Base-by-base conservation (phyloP, 37 sponge, comb jelly and placozoan species). In the Bolinopsis microptera region DNA sequence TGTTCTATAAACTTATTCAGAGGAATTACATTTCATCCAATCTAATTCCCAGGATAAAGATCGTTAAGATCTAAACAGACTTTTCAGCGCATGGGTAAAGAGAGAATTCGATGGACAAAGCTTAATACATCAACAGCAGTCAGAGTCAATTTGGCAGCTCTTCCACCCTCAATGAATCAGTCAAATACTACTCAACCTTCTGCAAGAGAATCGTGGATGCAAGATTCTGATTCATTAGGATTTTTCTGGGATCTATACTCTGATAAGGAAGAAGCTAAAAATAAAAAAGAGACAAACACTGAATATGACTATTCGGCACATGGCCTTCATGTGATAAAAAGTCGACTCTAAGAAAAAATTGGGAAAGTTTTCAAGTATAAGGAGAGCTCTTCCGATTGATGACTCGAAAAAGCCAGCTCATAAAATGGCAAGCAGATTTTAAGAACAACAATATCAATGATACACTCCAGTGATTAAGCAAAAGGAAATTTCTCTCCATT, bases 261-360 rank as follows among this genome's bases (percentile, higher is more conserved):
- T 48, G 61, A 48, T 48, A 40, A 38, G 1, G 0, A 86, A 86
- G n/a, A 41, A 86, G 30, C 23, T 9, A 38, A 41, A 38, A 86
- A 33, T 40, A 33, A 38, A 39, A 40, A 34, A 9, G 30, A 86
- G 32, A 86, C 37, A 28, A 27, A 23, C 24, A 9, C 35, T 34
- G 35, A 86, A 35, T 28, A 86, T 27, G 48, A 86, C 39, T 86
- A 86, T 23, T 86, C 90, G 9, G 26, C 90, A 23, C 90, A 40
- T 24, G 90, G 90, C n/a, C 90, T 86, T 34, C 90, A 86, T 39
- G 30, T 86, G 0, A 86, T 37, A 1, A n/a, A n/a, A n/a, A n/a
- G n/a, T n/a, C n/a, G n/a, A n/a, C n/a, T 35, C 13, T 13, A 48
- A 18, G 9, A 48, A 48, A 48, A 48, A 48, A 48, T 13, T 36